Base-by-base conservation (phyloP, 2,888 invertebrate species). In the Carcina quercana region DNA sequence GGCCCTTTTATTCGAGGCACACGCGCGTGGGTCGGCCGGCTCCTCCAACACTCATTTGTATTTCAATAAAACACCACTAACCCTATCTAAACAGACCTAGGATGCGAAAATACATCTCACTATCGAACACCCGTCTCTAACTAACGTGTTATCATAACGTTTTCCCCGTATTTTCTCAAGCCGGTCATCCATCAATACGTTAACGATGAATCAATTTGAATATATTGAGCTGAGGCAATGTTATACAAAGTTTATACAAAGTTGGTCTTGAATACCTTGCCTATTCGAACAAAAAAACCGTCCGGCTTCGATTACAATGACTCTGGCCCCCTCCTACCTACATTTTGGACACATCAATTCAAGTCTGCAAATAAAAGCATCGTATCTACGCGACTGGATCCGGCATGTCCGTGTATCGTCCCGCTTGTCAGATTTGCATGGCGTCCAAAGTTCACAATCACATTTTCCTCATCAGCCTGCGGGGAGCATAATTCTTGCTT, bases 1-100 rank as follows among this genome's bases (percentile, higher is more conserved):
- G 66, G 62, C 75, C 82, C 82, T 70, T 83, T 83, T 84, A 84
- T 84, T 84, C 84, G 71, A 65, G 46, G 71, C 84, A 84, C 83
- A 76, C 61, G 50, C 38, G 47, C 48, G 51, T 56, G 75, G 78
- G 75, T 71, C 69, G 65, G 56, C 53, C 53, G 58, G 49, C 59
- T 66, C 56, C 66, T 61, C 63, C 58, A 44, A 53, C 63, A 70
- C 74, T 80, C 80, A 80, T 83, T 82, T 80, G 79, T 79, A 70
- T 80, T 79, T 80, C 79, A 78, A 82, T 83, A 80, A 80, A 76
- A 75, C 59, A 67, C 57, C 63, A 73, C 79, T 74, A 75, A 63
- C 69, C 80, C 79, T 80, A 76, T 78, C 70, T 78, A 82, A 82
- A 79, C 72, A 79, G 59, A 53, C 53, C 66, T 66, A 66, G 67